phyloP scores from a whole-genome alignment of 1,140 invertebrate species.

The Drosophila santomea region DNA sequence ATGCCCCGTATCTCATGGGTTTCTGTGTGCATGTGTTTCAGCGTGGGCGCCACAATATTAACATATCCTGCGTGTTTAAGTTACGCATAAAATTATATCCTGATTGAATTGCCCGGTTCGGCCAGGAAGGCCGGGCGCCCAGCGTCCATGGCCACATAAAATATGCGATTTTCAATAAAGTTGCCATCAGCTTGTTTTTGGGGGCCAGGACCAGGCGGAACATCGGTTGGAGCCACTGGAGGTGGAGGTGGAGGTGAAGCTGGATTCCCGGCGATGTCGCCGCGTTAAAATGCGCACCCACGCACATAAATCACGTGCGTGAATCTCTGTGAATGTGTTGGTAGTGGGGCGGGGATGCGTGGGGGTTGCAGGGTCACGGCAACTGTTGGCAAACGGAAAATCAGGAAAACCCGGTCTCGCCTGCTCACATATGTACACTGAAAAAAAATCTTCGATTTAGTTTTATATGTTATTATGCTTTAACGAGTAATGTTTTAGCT shows the following conservation, averaged over 20 bases:
- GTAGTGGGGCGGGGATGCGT: neutral
- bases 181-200: slow-evolving; percentile 52
- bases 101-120: slow-evolving; percentile 72
- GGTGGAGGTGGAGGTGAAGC: neutral
- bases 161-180: slow-evolving; percentile 81
- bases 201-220: slow-evolving; percentile 8
- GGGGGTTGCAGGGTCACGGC: slow-evolving; percentile 19
- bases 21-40: slow-evolving; percentile 14
- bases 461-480: too few species aligned
- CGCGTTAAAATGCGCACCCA: slow-evolving; percentile 78
- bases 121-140: slow-evolving; percentile 20
- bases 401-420: slow-evolving; percentile 36
- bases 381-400: slow-evolving; percentile 70
- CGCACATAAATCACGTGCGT: slow-evolving; percentile 79
- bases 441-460: neutral
- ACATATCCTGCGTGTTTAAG: slow-evolving; percentile 82
- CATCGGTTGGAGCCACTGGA: neutral
- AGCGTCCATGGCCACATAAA: slow-evolving; percentile 60
- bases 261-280: slow-evolving; percentile 38
- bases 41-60: slow-evolving; percentile 64
- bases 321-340: slow-evolving; percentile 55
- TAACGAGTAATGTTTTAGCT: too few species aligned
- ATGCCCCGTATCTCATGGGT: slow-evolving; percentile 18
- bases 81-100: slow-evolving; percentile 82
- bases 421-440: slow-evolving; percentile 4